phyloP scores from a whole-genome alignment of 1,140 invertebrate genomes.

The Orchesella cincta region DNA sequence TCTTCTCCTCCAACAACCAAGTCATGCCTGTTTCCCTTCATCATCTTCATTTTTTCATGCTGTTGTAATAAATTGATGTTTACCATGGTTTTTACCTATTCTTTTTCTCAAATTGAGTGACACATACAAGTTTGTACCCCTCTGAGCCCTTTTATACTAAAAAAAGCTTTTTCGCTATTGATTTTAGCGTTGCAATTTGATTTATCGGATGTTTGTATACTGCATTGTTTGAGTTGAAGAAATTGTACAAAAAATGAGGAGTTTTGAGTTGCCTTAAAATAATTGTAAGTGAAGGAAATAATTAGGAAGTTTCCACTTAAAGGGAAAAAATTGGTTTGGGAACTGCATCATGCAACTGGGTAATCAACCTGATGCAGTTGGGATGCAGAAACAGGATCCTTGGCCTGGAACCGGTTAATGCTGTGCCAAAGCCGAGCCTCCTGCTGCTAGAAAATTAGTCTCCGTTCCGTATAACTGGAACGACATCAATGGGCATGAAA shows the following conservation, averaged over 20 bases:
- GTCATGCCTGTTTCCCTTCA: neutral
- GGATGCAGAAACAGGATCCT: neutral
- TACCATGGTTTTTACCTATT: neutral
- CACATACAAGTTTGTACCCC: no score
- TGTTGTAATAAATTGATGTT: conserved; percentile 13
- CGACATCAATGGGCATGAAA: neutral
- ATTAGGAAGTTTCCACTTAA: no score
- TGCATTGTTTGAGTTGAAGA: neutral
- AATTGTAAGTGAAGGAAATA: neutral
- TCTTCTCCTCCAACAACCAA: neutral
- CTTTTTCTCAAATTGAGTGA: no score
- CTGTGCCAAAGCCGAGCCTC: neutral
- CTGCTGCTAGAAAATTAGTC: neutral
- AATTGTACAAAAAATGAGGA: neutral
- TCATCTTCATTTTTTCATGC: conserved; percentile 11
- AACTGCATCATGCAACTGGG: conserved; percentile 14
- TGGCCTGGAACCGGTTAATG: conserved; percentile 22
- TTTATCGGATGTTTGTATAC: neutral
- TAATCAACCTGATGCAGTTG: neutral
- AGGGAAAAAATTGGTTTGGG: neutral
- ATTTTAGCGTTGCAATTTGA: neutral
- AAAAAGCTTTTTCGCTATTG: neutral
- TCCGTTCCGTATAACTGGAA: neutral
- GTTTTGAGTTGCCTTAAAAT: neutral
- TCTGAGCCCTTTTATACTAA: no score